Evolutionary conservation across 2,113 vertebrate species (phyloP), one percentile per base, ranked within the genome.

Genomic region (Mungos mungo): DNA sequence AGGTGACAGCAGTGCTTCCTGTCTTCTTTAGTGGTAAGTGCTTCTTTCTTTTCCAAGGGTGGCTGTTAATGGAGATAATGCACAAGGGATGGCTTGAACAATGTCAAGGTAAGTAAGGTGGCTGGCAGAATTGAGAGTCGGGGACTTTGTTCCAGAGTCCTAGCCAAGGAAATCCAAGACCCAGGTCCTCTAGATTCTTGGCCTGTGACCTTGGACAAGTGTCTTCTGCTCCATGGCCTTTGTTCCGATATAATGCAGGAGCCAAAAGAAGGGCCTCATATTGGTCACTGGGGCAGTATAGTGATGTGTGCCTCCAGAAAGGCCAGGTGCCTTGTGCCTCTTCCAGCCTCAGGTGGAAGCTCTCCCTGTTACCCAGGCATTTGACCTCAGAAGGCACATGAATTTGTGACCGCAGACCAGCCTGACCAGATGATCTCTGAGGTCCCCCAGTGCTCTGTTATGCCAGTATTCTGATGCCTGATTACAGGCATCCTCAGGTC

Each of bases 1-100:
- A 54, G 60, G 11, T 15, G 33, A 35, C 13, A 72, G 47, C 12
- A 14, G 16, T 11, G 25, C 68, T 86, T 57, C 25, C 72, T 81
- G 0, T n/a, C 21, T 0, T 4, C 57, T 25, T 81, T 21, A 41
- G 1, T 9, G 16, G 25, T 18, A 23, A 38, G 9, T 25, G 9
- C n/a, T 54, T 69, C 76, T 92, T 65, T 86, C 8, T 90, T 41
- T 90, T 16, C 33, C 21, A 29, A 89, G 31, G 7, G 50, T 47
- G 21, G 8, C 71, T 79, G n/a, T 86, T 83, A 15, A 57, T 15
- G 13, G 76, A 65, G 15, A 16, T 15, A 18, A 21, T 18, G 3
- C 15, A 10, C 1, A n/a, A 41, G 47, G 41, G 38, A 1, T 83
- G 29, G 33, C 21, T n/a, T 88, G 35, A 47, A 77, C 3, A 33